Base-by-base conservation (phyloP, 2,797 vertebrate genomes). In the Graptemys geographica region DNA sequence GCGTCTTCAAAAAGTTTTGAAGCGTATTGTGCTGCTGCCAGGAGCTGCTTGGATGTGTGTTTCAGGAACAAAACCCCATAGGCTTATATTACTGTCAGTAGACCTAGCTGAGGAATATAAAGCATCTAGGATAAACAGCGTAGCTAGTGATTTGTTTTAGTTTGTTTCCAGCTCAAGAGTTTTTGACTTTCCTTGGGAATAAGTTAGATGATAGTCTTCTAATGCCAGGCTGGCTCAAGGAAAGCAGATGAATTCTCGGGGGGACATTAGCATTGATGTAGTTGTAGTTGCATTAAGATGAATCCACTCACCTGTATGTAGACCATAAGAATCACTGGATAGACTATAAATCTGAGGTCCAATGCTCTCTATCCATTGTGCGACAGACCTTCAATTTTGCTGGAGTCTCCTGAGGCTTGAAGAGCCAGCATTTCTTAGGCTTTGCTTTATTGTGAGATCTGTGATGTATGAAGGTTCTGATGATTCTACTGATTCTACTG, bases 101-200 rank as follows among this genome's bases (percentile, higher is more conserved):
- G 62, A 65, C 33, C 33, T 69, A 37, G 11, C 37, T 74, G 37
- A 74, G 16, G 21, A 87, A 27, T 79, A 31, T 28, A 33, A 51
- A 79, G 18, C 41, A 79, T 74, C 8, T 56, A 86, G 37, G 21
- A 79, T 90, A 91, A 79, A 37, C 23, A 49, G 9, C 5, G 2
- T 33, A 59, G 8, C 44, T 51, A 74, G 28, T 37, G 28, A 81
- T 93, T 92, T 84, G 74, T 86, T 89, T 23, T 57, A 80, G n/a
- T 5, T 76, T 91, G 49, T 55, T 96, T 52, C 59, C 31, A 74
- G n/a, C 10, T 62, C 52, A 21, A 25, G 49, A 41, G 18, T 15
- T 92, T 84, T 88, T 55, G 23, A 74, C 57, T 69, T 81, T 9
- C 10, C 41, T 13, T 28, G 51, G 41, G 56, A 86, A 80, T 3